Evolutionary conservation across 2,113 vertebrate genomes (phyloP), one percentile per base, ranked within the genome.

Genomic region (Saccopteryx leptura): DNA sequence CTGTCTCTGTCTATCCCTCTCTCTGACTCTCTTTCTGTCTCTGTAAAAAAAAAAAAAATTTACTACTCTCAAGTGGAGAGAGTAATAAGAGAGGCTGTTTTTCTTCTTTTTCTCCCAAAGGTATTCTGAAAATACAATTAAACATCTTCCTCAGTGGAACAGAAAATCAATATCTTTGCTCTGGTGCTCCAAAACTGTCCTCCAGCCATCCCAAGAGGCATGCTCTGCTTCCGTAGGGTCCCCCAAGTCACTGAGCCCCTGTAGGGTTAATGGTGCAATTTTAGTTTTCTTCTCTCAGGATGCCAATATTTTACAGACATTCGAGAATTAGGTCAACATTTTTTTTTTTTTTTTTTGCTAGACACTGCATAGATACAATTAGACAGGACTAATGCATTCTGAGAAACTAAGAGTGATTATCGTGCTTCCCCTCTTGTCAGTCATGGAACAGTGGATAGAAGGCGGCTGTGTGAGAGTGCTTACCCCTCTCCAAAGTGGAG

Each of bases 81-180:
- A 96, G 26, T 65, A 79, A 19, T 72, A 80, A 60, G 50, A 85
- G 50, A 78, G n/a, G 26, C 28, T 66, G 1, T 94, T 95, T 87
- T 66, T 78, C 39, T 79, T 88, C 46, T 84, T 72, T n/a, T 65
- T 87, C 65, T 95, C 72, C 48, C 48, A 88, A 48, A 88, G 76
- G 66, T 80, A 58, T 92, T 92, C 39, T 5, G 14, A 95, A 87
- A 96, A 96, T 85, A 50, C 76, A 76, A 84, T 75, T 69, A 87
- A 65, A 90, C 54, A 18, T 84, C 85, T 96, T 92, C 26, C 76
- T 94, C 50, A 50, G 60, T 50, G 71, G 65, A 88, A 65, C 12
- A 50, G 81, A 81, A 94, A 96, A 92, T 96, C 85, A 80, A 23
- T 90, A 28, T 9, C 33, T 39, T 68, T 81, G 23, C 48, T 93